Conservation (phyloP, 2,113 vertebrate genomes). For the Shinisaurus crocodilurus region DNA sequence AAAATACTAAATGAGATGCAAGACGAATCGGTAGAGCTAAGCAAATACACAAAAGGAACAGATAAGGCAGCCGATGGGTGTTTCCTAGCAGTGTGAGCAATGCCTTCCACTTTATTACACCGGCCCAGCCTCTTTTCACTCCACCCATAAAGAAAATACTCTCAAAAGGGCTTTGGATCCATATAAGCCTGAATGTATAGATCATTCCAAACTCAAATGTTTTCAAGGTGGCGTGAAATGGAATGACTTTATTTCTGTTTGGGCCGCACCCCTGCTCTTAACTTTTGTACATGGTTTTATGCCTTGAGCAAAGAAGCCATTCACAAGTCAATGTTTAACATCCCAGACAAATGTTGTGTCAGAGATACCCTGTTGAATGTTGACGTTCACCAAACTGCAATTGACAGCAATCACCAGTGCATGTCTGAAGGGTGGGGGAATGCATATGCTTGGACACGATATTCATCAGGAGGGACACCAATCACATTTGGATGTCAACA, state of each 20-base stretch:
- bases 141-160: slow-evolving; percentile 13
- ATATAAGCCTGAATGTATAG: neutral
- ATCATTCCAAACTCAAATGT: neutral
- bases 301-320: neutral
- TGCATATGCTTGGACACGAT: neutral
- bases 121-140: neutral
- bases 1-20: neutral
- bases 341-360: neutral
- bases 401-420: too few species aligned
- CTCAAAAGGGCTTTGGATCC: neutral
- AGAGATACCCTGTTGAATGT: neutral
- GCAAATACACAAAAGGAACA: neutral
- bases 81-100: neutral
- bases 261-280: too few species aligned
- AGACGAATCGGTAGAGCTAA: neutral
- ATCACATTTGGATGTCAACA: neutral
- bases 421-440: neutral
- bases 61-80: slow-evolving; percentile 5
- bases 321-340: neutral
- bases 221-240: neutral
- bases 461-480: neutral
- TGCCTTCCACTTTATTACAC: neutral
- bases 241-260: neutral
- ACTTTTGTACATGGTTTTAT: neutral
- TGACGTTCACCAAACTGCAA: neutral